These are phyloP conservation scores for Myrmecobius fasciatus DNA, from an alignment of 2,113 vertebrate genomes.

Conservation along the genomic window DNA sequence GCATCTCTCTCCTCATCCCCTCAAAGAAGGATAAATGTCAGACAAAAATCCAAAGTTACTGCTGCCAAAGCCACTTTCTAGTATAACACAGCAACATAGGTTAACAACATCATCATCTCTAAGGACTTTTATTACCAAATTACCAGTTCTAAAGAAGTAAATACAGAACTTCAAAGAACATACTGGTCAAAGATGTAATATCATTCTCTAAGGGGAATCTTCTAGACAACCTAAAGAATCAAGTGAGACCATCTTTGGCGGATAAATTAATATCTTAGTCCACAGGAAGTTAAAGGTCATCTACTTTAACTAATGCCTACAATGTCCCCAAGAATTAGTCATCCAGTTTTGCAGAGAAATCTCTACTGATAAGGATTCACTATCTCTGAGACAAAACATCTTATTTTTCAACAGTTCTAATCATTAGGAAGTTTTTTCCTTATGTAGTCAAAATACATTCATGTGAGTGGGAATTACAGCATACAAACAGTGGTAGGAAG, in stretches of 20 bases:
- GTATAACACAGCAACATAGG: background rate
- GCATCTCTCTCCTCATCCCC: too few species aligned
- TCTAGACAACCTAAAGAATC: background rate
- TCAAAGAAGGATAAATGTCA: background rate
- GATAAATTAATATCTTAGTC: background rate
- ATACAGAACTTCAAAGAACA: background rate
- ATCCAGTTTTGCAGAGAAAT: too few species aligned
- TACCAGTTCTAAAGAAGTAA: background rate
- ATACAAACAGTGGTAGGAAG: too few species aligned
- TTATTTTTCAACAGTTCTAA: too few species aligned
- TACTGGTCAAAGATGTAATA: background rate
- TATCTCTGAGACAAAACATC: too few species aligned
- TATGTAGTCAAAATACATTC: too few species aligned
- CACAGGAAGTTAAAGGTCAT: background rate
- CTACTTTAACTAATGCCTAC: background rate
- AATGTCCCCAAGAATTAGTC: background rate
- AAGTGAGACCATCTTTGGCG: background rate
- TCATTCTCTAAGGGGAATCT: background rate
- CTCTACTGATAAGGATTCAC: too few species aligned
- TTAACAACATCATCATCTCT: background rate
- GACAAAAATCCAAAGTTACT: background rate
- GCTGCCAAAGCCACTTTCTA: background rate
- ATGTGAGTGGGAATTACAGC: too few species aligned
- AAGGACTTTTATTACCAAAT: background rate
- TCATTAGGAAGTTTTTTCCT: too few species aligned